These are phyloP conservation scores for Seladonia tumulorum DNA, from an alignment of 2,888 invertebrate genomes.

Conservation along the genomic window DNA sequence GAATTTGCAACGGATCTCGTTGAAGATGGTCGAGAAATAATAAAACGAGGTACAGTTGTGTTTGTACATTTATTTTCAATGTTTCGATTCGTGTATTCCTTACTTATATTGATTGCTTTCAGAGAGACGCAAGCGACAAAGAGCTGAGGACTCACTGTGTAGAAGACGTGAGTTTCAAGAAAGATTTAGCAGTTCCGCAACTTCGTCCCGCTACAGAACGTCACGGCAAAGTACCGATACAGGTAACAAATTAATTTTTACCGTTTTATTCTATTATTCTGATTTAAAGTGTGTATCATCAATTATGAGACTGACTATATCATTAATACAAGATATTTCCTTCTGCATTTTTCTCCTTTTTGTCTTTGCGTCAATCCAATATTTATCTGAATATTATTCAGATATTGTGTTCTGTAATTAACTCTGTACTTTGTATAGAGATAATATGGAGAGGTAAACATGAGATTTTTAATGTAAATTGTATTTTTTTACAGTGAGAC, in stretches of 20 bases:
- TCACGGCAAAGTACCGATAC: conserved; percentile 84
- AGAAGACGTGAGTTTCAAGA: conserved; percentile 91
- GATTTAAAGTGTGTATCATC: no score
- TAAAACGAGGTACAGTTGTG: conserved; percentile 90
- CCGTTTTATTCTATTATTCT: no score
- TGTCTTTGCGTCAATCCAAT: neutral
- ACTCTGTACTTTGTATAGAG: neutral
- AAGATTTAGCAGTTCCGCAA: conserved; percentile 85
- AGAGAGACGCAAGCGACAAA: conserved; percentile 93
- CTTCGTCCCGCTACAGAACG: conserved; percentile 83
- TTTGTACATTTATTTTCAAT: conserved; percentile 4
- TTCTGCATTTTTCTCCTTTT: no score
- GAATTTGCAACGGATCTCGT: conserved; percentile 96
- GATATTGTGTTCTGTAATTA: neutral
- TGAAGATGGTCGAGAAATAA: conserved; percentile 96
- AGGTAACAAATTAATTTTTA: conserved; percentile 78
- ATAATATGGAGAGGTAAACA: neutral
- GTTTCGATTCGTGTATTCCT: neutral
- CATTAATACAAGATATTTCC: no score
- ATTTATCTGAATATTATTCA: no score
- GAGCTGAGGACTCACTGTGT: conserved; percentile 91
- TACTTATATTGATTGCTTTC: conserved; percentile 45
- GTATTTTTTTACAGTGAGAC: conserved; percentile 83
- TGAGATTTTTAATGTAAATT: neutral
- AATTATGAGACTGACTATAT: no score